Evolutionary conservation across 2,113 vertebrate species (phyloP).

Genomic region (Nicator chloris): DNA sequence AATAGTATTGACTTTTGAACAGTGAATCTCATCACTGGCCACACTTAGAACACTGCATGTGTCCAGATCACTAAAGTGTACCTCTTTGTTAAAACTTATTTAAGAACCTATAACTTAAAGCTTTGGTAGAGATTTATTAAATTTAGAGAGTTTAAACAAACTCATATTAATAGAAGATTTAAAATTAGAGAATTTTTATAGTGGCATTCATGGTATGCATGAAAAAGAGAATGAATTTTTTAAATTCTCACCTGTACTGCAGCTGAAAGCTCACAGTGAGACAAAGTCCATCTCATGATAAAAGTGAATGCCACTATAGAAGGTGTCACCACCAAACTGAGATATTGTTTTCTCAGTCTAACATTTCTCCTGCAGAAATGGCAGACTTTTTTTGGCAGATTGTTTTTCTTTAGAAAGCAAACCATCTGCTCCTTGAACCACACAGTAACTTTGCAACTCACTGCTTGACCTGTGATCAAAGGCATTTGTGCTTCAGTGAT

Average conservation of each 20-base stretch:
- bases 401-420: conserved; percentile 15
- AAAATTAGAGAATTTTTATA: not conserved
- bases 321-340: conserved; percentile 28
- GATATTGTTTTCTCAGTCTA: conserved; percentile 28
- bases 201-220: not conserved
- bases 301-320: not conserved
- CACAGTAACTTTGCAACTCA: not conserved
- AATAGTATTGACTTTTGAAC: not conserved
- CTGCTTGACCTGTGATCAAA: conserved; percentile 4
- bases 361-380: not conserved
- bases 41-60: accelerated
- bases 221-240: not conserved
- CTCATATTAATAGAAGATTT: not conserved
- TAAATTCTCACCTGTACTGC: not conserved
- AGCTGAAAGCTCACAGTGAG: not conserved
- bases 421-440: conserved; percentile 14
- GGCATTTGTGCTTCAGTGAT: not conserved
- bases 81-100: not conserved
- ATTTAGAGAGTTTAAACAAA: not conserved
- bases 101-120: not conserved
- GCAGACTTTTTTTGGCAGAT: not conserved
- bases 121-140: not conserved
- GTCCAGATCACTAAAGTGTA: not conserved
- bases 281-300: not conserved
- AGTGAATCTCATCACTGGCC: not conserved